A percentile compares a stretch with the other conserved stretches of the same genome.
These are phyloP conservation scores for Colistium nudipinnis DNA, from an alignment of 2,113 vertebrate genomes.

Conservation along the genomic window DNA sequence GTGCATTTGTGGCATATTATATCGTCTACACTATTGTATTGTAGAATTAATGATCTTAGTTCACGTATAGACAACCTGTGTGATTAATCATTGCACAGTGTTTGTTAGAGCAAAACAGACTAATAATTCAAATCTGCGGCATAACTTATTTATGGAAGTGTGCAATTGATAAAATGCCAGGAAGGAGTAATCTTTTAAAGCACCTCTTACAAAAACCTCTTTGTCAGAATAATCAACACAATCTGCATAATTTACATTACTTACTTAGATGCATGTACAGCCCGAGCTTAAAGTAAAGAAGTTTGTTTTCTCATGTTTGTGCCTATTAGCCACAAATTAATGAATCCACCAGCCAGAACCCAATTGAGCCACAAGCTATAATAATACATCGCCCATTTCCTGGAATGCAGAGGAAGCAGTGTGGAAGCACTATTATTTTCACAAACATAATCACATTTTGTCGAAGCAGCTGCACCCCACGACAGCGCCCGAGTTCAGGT, in stretches of 20 bases:
- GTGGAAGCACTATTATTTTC: constrained; percentile 79
- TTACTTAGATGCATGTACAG: constrained; percentile 82
- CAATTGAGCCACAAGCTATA: constrained; percentile 83
- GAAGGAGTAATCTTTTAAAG: constrained; percentile 77
- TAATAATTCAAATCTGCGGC: constrained; percentile 65
- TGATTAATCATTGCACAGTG: constrained; percentile 54
- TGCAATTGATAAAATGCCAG: constrained; percentile 79
- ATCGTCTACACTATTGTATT: constrained; percentile 41
- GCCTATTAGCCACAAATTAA: constrained; percentile 89
- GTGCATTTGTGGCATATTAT: constrained; percentile 28
- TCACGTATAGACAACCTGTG: constrained; percentile 51
- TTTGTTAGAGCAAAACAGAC: constrained; percentile 70
- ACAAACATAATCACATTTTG: constrained; percentile 81
- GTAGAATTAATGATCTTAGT: constrained; percentile 51
- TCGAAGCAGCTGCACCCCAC: constrained; percentile 52
- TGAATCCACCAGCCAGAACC: constrained; percentile 81
- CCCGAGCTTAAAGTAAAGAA: constrained; percentile 84
- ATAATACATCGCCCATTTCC: constrained; percentile 79
- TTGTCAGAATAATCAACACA: constrained; percentile 84
- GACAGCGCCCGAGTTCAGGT: constrained; percentile 29
- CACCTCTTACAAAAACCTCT: constrained; percentile 78
- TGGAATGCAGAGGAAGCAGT: constrained; percentile 80
- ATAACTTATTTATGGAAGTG: constrained; percentile 77
- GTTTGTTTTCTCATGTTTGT: constrained; percentile 87
- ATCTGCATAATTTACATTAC: constrained; percentile 86